Evolutionary conservation across 2,113 vertebrate genomes (phyloP).

Genomic region (Micromys minutus): DNA sequence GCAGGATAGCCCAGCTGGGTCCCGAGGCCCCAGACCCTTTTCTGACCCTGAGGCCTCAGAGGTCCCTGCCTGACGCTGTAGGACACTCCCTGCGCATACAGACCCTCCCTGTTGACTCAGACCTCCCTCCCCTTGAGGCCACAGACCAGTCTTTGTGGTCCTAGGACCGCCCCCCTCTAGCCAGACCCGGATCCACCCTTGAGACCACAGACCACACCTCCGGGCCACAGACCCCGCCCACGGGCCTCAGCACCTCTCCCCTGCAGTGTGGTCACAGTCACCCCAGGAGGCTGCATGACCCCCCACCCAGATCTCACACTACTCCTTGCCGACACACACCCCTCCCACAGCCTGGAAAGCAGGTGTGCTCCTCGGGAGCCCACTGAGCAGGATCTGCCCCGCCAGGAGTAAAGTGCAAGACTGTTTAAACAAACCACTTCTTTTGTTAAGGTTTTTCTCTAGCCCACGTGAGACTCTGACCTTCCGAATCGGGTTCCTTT

Average conservation of each 20-base stretch:
- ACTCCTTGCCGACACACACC: not conserved
- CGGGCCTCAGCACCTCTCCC: not conserved
- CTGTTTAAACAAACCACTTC: conserved; percentile 29
- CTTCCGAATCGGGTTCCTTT: not conserved
- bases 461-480: not conserved
- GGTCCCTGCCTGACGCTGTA: not conserved
- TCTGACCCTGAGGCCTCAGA: not conserved
- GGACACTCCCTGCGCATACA: not conserved
- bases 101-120: not conserved
- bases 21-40: too few relatives aligned
- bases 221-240: not conserved
- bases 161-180: not conserved
- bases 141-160: not conserved
- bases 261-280: not conserved
- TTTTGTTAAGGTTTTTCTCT: not conserved
- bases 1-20: not conserved
- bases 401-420: not conserved
- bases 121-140: not conserved
- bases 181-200: not conserved
- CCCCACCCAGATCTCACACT: not conserved
- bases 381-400: not conserved
- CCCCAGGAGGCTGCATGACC: not conserved
- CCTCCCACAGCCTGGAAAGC: not conserved
- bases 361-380: not conserved
- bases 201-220: not conserved